Conservation (phyloP, 1,140 invertebrate genomes). For the Papilio dardanus region DNA sequence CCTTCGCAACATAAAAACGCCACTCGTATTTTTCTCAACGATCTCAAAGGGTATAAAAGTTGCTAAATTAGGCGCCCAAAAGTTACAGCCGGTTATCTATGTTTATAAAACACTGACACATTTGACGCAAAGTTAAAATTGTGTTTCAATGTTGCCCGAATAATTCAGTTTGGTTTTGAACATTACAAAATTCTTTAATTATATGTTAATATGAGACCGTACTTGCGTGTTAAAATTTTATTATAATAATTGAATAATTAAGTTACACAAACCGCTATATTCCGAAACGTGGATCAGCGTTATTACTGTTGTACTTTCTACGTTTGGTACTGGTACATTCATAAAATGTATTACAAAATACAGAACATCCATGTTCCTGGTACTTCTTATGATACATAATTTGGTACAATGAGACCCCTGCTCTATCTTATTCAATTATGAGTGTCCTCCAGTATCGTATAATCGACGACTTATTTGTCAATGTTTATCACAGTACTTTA, state of each 20-base stretch:
- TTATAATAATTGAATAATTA: not conserved
- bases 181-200: slow-evolving; percentile 1
- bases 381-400: too few relatives aligned
- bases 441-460: too few relatives aligned
- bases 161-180: slow-evolving; percentile 14
- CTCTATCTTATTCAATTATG: too few relatives aligned
- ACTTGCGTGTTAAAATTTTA: not conserved
- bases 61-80: slow-evolving; percentile 37
- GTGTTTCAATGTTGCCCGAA: slow-evolving; percentile 9
- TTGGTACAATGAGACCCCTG: too few relatives aligned
- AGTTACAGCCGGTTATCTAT: slow-evolving; percentile 34
- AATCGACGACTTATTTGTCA: too few relatives aligned
- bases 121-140: slow-evolving; percentile 33
- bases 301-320: too few relatives aligned
- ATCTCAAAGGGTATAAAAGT: slow-evolving; percentile 38
- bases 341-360: too few relatives aligned
- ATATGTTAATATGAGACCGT: not conserved
- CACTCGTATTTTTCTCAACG: slow-evolving; percentile 37
- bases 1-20: slow-evolving; percentile 35
- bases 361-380: too few relatives aligned
- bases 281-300: too few relatives aligned
- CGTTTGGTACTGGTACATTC: too few relatives aligned
- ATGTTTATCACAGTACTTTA: too few relatives aligned
- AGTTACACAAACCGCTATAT: not conserved
- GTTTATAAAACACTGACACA: slow-evolving; percentile 35